These are phyloP conservation scores for Tauraco erythrolophus DNA, from an alignment of 2,113 vertebrate genomes.

Conservation along the genomic window DNA sequence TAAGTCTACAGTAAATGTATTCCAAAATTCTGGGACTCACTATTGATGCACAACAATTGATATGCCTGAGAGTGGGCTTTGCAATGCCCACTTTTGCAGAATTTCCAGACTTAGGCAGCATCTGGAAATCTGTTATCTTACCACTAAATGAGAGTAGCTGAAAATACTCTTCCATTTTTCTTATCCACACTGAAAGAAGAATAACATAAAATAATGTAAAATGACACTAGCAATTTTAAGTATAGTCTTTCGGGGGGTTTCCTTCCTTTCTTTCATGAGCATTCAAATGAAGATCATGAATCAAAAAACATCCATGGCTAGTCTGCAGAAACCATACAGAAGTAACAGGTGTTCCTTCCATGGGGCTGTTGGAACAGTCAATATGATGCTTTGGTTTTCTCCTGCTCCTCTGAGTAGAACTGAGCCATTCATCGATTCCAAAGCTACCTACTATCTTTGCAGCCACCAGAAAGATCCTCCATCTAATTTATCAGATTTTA, in stretches of 20 bases:
- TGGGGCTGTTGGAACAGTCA: background rate
- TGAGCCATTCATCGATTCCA: background rate
- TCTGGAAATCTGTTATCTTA: background rate
- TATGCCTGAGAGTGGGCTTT: background rate
- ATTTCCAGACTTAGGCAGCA: background rate
- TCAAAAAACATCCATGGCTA: background rate
- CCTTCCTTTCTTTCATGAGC: background rate
- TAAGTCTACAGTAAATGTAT: background rate
- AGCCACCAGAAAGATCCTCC: background rate
- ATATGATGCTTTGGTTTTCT: background rate
- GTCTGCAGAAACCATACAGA: background rate
- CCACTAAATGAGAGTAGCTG: background rate
- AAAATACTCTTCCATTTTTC: background rate
- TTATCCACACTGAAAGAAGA: background rate
- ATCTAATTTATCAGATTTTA: background rate
- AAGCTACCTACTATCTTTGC: background rate
- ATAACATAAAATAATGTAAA: background rate
- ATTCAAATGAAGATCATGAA: background rate
- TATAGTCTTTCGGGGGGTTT: background rate
- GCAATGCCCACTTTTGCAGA: background rate
- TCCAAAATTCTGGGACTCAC: background rate
- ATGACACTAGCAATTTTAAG: background rate
- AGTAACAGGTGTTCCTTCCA: background rate
- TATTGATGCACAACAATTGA: background rate
- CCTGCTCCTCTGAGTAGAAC: background rate